These are phyloP conservation scores for Megalopta genalis DNA, from an alignment of 1,140 invertebrate genomes.

Conservation along the genomic window DNA sequence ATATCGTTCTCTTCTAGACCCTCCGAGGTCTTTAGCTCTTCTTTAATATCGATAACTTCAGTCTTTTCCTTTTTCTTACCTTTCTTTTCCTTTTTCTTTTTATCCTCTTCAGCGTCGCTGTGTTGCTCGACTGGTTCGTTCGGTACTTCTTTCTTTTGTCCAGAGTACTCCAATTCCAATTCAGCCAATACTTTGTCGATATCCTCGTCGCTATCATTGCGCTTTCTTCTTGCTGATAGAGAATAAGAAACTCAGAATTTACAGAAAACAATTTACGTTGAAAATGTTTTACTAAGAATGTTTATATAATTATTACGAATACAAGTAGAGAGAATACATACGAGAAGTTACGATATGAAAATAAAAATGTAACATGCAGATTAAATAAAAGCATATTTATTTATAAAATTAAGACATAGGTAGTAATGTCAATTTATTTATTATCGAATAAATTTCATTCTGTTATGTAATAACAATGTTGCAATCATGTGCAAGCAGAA, in stretches of 20 bases:
- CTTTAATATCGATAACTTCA: slow-evolving; percentile 73
- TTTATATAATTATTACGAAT: background rate
- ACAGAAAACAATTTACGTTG: background rate
- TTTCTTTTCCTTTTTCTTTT: slow-evolving; percentile 78
- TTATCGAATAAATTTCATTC: background rate
- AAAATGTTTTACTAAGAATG: background rate
- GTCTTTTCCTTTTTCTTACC: slow-evolving; percentile 78
- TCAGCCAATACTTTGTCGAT: slow-evolving; percentile 91
- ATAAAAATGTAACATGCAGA: background rate
- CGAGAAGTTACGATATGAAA: no score
- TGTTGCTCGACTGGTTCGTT: slow-evolving; percentile 62
- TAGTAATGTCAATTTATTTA: background rate
- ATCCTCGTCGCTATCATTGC: slow-evolving; percentile 91
- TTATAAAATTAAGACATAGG: background rate
- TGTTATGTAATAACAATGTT: slow-evolving; percentile 12
- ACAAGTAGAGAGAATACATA: no score
- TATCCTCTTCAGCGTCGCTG: slow-evolving; percentile 70
- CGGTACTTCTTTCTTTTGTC: slow-evolving; percentile 75
- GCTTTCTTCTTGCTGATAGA: slow-evolving; percentile 83
- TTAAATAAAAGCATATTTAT: background rate
- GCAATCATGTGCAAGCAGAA: background rate
- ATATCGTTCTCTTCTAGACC: slow-evolving; percentile 64
- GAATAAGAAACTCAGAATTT: background rate
- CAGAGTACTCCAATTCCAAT: slow-evolving; percentile 88
- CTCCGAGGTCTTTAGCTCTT: slow-evolving; percentile 67